These are phyloP conservation scores for Harlomillsia oculata DNA, from an alignment of 1,140 invertebrate species.

Conservation along the genomic window DNA sequence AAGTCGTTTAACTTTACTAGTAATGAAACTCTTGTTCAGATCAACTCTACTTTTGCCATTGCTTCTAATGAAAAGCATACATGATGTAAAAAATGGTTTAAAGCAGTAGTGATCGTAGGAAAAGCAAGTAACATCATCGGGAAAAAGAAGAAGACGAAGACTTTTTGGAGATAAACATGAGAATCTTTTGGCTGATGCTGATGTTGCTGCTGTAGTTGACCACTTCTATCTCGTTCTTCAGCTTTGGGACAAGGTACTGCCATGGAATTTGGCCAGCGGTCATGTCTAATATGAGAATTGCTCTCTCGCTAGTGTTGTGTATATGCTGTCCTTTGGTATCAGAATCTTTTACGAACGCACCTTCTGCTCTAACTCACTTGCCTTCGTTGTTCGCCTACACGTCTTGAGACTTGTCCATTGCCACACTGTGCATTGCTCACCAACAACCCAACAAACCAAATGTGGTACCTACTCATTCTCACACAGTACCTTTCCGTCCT, in stretches of 20 bases:
- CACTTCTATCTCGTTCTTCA: not conserved
- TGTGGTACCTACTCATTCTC: not conserved
- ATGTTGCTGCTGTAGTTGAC: not conserved
- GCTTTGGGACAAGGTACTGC: conserved; percentile 5
- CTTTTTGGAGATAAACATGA: too few species aligned
- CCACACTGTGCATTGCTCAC: not conserved
- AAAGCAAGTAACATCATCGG: not conserved
- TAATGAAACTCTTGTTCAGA: too few species aligned
- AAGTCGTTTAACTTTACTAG: too few species aligned
- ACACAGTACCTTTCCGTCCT: too few species aligned
- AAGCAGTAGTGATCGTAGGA: not conserved
- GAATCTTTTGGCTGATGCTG: not conserved
- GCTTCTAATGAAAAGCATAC: too few species aligned
- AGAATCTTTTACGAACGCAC: too few species aligned
- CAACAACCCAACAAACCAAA: not conserved
- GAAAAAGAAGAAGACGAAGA: too few species aligned
- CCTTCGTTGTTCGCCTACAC: too few species aligned
- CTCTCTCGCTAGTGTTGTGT: not conserved
- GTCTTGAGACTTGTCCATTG: not conserved
- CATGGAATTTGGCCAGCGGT: conserved; percentile 32
- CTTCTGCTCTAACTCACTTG: too few species aligned
- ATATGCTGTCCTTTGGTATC: too few species aligned
- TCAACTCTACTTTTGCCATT: too few species aligned
- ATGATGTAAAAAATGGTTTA: not conserved
- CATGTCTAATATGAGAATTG: conserved; percentile 18